Conservation (phyloP, 2,888 invertebrate genomes). For the Stratiomys singularior region DNA sequence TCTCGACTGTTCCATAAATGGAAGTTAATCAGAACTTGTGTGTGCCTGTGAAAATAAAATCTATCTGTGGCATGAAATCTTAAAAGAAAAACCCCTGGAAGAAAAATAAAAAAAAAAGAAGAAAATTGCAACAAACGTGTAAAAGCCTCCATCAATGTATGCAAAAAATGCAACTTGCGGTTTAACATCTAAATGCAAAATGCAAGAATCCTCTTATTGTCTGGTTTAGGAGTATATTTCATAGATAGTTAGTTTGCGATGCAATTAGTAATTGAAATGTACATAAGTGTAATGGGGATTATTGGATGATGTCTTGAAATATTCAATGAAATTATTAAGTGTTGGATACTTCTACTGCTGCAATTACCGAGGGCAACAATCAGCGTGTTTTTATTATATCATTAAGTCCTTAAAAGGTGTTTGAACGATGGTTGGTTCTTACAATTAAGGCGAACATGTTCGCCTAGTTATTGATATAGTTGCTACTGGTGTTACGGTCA, state of each 20-base stretch:
- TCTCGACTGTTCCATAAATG: constrained; percentile 48
- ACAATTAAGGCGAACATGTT: too few species aligned
- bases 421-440: too few species aligned
- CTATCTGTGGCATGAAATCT: not conserved
- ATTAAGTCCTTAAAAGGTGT: too few species aligned
- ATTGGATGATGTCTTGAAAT: not conserved
- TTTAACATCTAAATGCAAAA: not conserved
- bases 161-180: too few species aligned
- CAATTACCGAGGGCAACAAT: too few species aligned
- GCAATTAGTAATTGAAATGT: not conserved
- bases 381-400: too few species aligned
- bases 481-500: too few species aligned
- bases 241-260: not conserved
- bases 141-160: not conserved
- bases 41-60: constrained; percentile 22
- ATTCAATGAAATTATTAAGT: too few species aligned
- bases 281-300: not conserved
- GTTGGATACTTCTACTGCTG: too few species aligned
- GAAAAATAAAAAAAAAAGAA: not conserved
- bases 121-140: not conserved
- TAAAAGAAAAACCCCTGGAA: not conserved
- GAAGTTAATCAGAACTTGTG: constrained; percentile 48
- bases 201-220: not conserved
- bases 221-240: not conserved
- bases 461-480: too few species aligned